Conservation (phyloP, 2,888 invertebrate species). For the Elegia similella region DNA sequence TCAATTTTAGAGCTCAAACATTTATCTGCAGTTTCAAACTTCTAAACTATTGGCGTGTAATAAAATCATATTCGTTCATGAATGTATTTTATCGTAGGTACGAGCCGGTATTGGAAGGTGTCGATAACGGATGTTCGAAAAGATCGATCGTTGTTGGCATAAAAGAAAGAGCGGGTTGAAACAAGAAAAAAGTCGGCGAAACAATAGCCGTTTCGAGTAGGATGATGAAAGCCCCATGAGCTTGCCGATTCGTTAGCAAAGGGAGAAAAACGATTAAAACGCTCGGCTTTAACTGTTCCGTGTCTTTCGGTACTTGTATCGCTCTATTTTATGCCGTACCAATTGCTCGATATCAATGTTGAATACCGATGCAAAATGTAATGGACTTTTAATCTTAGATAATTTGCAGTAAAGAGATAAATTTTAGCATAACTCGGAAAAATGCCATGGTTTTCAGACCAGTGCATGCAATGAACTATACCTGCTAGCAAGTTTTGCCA, state of each 20-base stretch:
- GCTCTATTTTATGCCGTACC: conserved; percentile 27
- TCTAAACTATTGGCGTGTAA: conserved; percentile 8
- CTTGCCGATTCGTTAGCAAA: conserved; percentile 57
- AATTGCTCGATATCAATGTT: conserved; percentile 20
- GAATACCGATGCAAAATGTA: conserved; percentile 11
- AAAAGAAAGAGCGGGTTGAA: conserved; percentile 42
- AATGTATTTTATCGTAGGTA: conserved; percentile 11
- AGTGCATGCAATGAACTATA: no score
- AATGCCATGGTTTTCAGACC: background rate
- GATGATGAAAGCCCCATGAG: conserved; percentile 56
- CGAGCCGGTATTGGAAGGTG: conserved; percentile 20
- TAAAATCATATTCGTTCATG: conserved; percentile 1
- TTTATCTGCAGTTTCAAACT: background rate
- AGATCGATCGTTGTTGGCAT: conserved; percentile 46
- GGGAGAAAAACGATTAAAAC: conserved; percentile 50
- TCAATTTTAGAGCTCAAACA: conserved; percentile 1
- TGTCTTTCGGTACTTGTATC: conserved; percentile 38
- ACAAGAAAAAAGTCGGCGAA: conserved; percentile 46
- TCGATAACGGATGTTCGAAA: conserved; percentile 32
- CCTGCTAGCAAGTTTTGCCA: no score
- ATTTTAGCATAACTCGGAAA: background rate
- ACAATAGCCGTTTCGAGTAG: conserved; percentile 54
- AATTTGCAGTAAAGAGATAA: background rate
- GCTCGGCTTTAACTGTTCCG: conserved; percentile 33
- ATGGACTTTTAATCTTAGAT: background rate